A percentile compares a stretch with the other conserved stretches of the same genome.
These are phyloP conservation scores for Cecropterus lyciades DNA, from an alignment of 1,140 invertebrate genomes.

Conservation along the genomic window DNA sequence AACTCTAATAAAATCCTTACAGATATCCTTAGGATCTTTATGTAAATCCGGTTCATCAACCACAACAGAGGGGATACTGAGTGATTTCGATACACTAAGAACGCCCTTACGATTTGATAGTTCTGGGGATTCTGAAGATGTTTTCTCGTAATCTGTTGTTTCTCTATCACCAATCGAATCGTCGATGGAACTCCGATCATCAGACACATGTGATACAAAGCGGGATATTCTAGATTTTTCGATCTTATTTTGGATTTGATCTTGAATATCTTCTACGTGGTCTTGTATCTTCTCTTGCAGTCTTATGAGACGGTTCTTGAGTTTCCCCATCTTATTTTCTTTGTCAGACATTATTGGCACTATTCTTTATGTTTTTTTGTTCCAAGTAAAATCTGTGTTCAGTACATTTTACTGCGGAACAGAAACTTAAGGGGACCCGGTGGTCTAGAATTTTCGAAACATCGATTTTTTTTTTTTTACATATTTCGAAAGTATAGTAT, in stretches of 20 bases:
- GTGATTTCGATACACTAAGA: slow-evolving; percentile 25
- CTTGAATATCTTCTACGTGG: slow-evolving; percentile 75
- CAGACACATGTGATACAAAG: slow-evolving; percentile 73
- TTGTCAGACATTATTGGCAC: slow-evolving; percentile 53
- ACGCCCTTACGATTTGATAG: slow-evolving; percentile 22
- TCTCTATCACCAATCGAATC: slow-evolving; percentile 43
- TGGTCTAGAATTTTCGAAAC: too few relatives aligned
- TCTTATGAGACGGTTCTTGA: slow-evolving; percentile 69
- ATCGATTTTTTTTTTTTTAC: too few relatives aligned
- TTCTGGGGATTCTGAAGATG: slow-evolving; percentile 47
- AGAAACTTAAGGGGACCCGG: too few relatives aligned
- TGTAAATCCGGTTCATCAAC: slow-evolving; percentile 57
- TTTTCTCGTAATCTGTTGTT: slow-evolving; percentile 45
- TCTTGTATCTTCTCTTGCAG: slow-evolving; percentile 78
- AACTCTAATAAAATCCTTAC: slow-evolving; percentile 62
- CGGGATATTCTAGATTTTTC: slow-evolving; percentile 66
- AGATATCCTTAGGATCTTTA: slow-evolving; percentile 53
- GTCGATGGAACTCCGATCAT: slow-evolving; percentile 60
- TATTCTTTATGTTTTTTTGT: background rate
- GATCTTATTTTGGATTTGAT: slow-evolving; percentile 74
- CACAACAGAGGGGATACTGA: slow-evolving; percentile 61
- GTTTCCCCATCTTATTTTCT: slow-evolving; percentile 73
- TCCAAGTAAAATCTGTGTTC: slow-evolving; percentile 9
- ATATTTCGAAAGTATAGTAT: too few relatives aligned
- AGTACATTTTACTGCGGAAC: background rate